Conservation (phyloP, 2,888 invertebrate genomes). For the Scaptomyza tumidula region DNA sequence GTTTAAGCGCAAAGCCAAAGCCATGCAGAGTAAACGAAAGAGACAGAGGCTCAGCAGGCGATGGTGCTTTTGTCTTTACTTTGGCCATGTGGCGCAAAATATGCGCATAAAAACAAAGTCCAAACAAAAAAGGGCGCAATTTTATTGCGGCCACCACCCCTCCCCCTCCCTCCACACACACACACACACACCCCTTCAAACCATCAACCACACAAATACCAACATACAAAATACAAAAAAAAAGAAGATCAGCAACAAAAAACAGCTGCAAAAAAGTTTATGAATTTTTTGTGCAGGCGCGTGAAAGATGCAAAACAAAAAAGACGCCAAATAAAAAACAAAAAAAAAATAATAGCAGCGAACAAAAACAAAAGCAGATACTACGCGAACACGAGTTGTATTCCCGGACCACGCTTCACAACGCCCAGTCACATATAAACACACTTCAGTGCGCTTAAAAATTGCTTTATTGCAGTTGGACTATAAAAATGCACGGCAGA, state of each 20-base stretch:
- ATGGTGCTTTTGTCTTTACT: slow-evolving; percentile 5
- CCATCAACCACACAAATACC: slow-evolving; percentile 19
- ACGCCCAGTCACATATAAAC: slow-evolving; percentile 76
- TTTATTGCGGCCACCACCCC: slow-evolving; percentile 58
- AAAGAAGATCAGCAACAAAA: slow-evolving; percentile 30
- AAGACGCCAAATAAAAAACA: background rate
- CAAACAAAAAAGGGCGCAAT: slow-evolving; percentile 70
- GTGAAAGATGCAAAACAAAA: slow-evolving; percentile 73
- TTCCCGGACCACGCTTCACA: slow-evolving; percentile 29
- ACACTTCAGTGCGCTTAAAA: slow-evolving; percentile 80
- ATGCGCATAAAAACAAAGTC: slow-evolving; percentile 74
- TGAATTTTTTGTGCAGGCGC: slow-evolving; percentile 80
- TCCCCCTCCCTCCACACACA: background rate
- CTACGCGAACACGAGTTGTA: slow-evolving; percentile 61
- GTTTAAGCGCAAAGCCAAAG: slow-evolving; percentile 68
- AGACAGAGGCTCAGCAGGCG: slow-evolving; percentile 10
- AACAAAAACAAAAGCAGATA: slow-evolving; percentile 68
- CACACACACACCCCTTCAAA: background rate
- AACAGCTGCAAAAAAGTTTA: slow-evolving; percentile 68
- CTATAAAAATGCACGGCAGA: slow-evolving; percentile 79
- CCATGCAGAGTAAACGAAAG: slow-evolving; percentile 9
- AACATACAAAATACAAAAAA: slow-evolving; percentile 31
- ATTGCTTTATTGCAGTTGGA: slow-evolving; percentile 80
- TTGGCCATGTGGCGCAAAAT: slow-evolving; percentile 78
- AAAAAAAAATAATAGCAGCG: slow-evolving; percentile 3